Percentiles rank a stretch among this genome's conserved stretches.
Evolutionary conservation across 2,797 vertebrate genomes (phyloP).

Genomic region (Enteromius afrohamiltoni): DNA sequence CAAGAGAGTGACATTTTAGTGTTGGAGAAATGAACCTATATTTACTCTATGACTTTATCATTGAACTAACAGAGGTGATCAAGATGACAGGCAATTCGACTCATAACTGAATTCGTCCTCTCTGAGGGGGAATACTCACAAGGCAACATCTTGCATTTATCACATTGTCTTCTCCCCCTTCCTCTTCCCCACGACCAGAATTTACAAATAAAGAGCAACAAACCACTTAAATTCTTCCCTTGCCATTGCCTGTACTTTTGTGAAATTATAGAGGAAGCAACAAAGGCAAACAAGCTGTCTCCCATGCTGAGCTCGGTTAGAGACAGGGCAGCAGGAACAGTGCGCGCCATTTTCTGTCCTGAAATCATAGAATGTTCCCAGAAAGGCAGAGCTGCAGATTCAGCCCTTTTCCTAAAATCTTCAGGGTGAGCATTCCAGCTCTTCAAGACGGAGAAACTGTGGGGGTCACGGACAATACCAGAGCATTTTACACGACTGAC

Average conservation of each 20-base stretch:
- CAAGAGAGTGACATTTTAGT: neutral
- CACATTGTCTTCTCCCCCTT: neutral
- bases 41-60: conserved; percentile 9
- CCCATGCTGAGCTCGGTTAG: conserved; percentile 41
- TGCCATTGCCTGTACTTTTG: conserved; percentile 43
- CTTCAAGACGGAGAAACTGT: neutral
- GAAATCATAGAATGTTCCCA: conserved; percentile 46
- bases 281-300: conserved; percentile 47
- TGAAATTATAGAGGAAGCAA: conserved; percentile 54
- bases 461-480: conserved; percentile 11
- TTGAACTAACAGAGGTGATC: neutral
- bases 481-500: conserved; percentile 20
- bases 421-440: conserved; percentile 25
- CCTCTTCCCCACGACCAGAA: neutral
- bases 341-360: conserved; percentile 41
- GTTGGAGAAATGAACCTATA: conserved; percentile 4
- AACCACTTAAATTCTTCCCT: conserved; percentile 52
- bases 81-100: conserved; percentile 7
- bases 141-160: neutral
- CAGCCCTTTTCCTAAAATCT: conserved; percentile 20
- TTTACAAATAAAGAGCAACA: conserved; percentile 38
- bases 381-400: conserved; percentile 25
- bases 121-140: neutral
- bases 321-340: conserved; percentile 34
- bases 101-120: conserved; percentile 3